Conservation (phyloP, 1,140 invertebrate species). For the Drosophila mauritiana region DNA sequence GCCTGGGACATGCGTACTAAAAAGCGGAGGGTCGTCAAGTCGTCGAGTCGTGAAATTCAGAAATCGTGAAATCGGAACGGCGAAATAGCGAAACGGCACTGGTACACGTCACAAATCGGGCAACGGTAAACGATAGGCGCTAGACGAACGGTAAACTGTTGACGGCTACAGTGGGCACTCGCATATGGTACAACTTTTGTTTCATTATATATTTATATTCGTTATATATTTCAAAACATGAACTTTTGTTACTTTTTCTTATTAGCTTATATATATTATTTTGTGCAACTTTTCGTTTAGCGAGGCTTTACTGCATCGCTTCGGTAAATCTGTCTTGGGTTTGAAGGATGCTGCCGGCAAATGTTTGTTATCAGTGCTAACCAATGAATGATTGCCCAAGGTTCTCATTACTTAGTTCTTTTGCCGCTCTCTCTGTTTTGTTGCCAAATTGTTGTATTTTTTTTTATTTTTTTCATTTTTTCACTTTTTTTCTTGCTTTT, state of each 20-base stretch:
- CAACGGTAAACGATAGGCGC: conserved; percentile 16
- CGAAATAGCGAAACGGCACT: conserved; percentile 32
- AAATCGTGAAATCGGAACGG: conserved; percentile 34
- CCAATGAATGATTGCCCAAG: conserved; percentile 52
- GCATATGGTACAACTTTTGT: too few species aligned
- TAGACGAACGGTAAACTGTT: conserved; percentile 25
- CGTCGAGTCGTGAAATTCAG: conserved; percentile 38
- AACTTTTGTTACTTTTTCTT: too few species aligned
- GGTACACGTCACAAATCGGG: conserved; percentile 23
- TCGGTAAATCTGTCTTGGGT: background rate
- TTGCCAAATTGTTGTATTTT: background rate
- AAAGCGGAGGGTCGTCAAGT: conserved; percentile 14
- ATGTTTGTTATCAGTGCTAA: conserved; percentile 49
- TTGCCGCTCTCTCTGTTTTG: conserved; percentile 18
- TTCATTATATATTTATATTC: too few species aligned
- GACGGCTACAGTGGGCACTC: conserved; percentile 3
- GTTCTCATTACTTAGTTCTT: conserved; percentile 39
- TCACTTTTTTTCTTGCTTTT: background rate
- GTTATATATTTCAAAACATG: too few species aligned
- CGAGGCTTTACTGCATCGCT: conserved; percentile 11
- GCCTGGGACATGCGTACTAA: conserved; percentile 48
- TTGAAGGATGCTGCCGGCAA: conserved; percentile 45
- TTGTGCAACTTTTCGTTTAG: background rate
- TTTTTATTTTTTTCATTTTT: conserved; percentile 3
- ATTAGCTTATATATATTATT: too few species aligned